Percentiles rank a stretch among this genome's conserved stretches.
These are phyloP conservation scores for Phrynocephalus forsythii DNA, from an alignment of 2,797 vertebrate species.

Conservation along the genomic window DNA sequence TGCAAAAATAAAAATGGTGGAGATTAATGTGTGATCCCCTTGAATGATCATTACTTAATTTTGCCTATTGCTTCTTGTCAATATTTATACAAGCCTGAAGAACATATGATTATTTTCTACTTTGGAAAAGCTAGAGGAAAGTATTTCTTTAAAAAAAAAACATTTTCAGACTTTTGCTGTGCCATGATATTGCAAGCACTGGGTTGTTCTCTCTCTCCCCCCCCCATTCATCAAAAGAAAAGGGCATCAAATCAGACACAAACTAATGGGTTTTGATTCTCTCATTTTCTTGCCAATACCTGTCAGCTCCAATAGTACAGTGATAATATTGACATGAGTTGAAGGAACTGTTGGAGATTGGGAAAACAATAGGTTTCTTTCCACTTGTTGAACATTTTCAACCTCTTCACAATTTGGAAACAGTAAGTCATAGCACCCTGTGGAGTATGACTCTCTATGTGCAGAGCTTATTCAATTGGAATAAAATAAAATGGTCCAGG, in stretches of 20 bases:
- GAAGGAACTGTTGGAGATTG: constrained; percentile 34
- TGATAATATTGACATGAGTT: constrained; percentile 42
- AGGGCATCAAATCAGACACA: constrained; percentile 29
- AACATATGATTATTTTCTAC: constrained; percentile 3
- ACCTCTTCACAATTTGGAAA: constrained; percentile 35
- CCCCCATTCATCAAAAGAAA: constrained; percentile 16
- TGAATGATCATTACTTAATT: constrained; percentile 27
- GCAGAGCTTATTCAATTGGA: constrained; percentile 26
- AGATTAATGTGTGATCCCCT: not conserved
- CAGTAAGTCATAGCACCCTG: not conserved
- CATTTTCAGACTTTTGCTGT: not conserved
- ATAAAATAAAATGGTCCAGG: constrained; percentile 31
- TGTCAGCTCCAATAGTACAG: constrained; percentile 37
- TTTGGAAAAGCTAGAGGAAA: constrained; percentile 9
- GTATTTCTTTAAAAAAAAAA: not conserved
- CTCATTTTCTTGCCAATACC: constrained; percentile 42
- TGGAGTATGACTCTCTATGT: constrained; percentile 6
- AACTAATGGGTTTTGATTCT: constrained; percentile 34
- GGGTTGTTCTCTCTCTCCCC: not conserved
- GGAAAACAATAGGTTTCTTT: constrained; percentile 41
- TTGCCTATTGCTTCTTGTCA: constrained; percentile 1
- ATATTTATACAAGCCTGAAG: constrained; percentile 21
- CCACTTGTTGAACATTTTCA: constrained; percentile 35
- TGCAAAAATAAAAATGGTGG: not conserved
- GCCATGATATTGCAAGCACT: not conserved